These are phyloP conservation scores for Synergus gifuensis DNA, from an alignment of 2,888 invertebrate species.

Conservation along the genomic window DNA sequence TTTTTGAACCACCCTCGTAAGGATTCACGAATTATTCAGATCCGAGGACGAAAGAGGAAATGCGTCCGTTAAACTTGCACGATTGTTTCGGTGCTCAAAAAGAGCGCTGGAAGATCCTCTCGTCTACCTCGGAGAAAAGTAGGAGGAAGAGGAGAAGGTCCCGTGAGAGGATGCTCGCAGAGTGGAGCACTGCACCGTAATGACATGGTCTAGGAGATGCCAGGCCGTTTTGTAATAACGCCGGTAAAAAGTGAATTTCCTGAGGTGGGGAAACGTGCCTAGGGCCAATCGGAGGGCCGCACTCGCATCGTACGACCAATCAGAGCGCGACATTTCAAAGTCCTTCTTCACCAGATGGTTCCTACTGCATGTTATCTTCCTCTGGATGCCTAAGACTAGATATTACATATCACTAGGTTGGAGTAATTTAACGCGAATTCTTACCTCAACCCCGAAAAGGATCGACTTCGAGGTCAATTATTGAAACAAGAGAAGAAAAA, in stretches of 20 bases:
- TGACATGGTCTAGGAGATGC: constrained; percentile 78
- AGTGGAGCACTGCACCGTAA: constrained; percentile 76
- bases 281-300: constrained; percentile 70
- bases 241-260: constrained; percentile 77
- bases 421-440: constrained; percentile 49
- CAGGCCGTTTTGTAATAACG: constrained; percentile 77
- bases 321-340: constrained; percentile 72
- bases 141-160: constrained; percentile 49
- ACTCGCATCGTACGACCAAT: constrained; percentile 65
- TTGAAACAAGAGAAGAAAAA: background rate
- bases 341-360: constrained; percentile 59
- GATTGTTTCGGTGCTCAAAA: constrained; percentile 39
- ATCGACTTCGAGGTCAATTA: background rate
- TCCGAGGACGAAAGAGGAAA: constrained; percentile 21
- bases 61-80: background rate
- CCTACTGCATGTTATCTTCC: constrained; percentile 47
- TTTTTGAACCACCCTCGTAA: constrained; percentile 44
- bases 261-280: constrained; percentile 75
- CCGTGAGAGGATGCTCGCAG: constrained; percentile 71
- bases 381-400: constrained; percentile 48
- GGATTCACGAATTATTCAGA: constrained; percentile 3
- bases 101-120: constrained; percentile 33
- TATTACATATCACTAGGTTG: constrained; percentile 35
- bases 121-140: constrained; percentile 48
- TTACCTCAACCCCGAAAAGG: background rate